Evolutionary conservation across 2,888 invertebrate genomes (phyloP).

Genomic region (Acleris literana): DNA sequence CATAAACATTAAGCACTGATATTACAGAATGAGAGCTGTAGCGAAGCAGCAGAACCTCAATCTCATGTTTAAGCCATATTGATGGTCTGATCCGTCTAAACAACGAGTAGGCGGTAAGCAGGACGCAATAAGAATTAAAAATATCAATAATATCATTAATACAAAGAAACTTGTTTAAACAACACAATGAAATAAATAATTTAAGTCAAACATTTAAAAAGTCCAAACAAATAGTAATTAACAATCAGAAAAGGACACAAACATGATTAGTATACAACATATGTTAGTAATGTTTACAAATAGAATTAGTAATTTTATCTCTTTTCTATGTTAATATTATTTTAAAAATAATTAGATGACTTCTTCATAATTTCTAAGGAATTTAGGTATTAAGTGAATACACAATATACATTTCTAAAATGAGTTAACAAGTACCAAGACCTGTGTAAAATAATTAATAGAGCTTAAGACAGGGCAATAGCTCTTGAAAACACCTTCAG

Average conservation of each 20-base stretch:
- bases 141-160: slow-evolving; percentile 5
- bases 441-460: slow-evolving; percentile 15
- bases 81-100: slow-evolving; percentile 12
- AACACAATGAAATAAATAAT: slow-evolving; percentile 25
- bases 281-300: slow-evolving; percentile 15
- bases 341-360: slow-evolving; percentile 11
- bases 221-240: slow-evolving; percentile 15
- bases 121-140: slow-evolving; percentile 26
- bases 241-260: slow-evolving; percentile 15
- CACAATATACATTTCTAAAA: slow-evolving; percentile 29
- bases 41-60: slow-evolving; percentile 10
- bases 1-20: slow-evolving; percentile 16
- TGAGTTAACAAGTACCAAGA: slow-evolving; percentile 25
- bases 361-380: slow-evolving; percentile 9
- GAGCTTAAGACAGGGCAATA: not conserved
- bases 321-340: not conserved
- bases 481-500: no score
- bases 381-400: slow-evolving; percentile 14
- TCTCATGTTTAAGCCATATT: slow-evolving; percentile 20
- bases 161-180: slow-evolving; percentile 4
- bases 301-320: not conserved
- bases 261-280: slow-evolving; percentile 29
- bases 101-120: slow-evolving; percentile 18
- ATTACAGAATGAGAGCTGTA: slow-evolving; percentile 16
- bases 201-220: slow-evolving; percentile 12